These are phyloP conservation scores for Argyresthia goedartella DNA, from an alignment of 2,888 invertebrate species.

Conservation along the genomic window DNA sequence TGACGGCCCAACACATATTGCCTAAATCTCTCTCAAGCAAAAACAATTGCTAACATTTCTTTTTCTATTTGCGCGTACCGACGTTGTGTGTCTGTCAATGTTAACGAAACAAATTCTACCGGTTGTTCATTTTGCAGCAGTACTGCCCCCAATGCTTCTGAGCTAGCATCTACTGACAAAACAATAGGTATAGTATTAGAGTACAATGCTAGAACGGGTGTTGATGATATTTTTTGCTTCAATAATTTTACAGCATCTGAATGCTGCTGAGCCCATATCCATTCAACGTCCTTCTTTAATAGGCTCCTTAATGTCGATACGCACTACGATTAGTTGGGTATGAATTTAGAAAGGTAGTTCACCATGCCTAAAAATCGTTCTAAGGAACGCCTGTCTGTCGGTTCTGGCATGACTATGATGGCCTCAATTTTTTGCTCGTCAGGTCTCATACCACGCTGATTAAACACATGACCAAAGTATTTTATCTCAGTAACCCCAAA, in stretches of 20 bases:
- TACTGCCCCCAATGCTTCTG: slow-evolving; percentile 14
- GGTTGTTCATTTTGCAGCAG: slow-evolving; percentile 15
- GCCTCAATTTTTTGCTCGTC: background rate
- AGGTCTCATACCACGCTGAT: background rate
- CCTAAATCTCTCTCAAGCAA: slow-evolving; percentile 17
- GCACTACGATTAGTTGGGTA: slow-evolving; percentile 10
- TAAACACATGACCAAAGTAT: slow-evolving; percentile 1
- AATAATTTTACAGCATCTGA: slow-evolving; percentile 4
- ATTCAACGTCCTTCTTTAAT: slow-evolving; percentile 1
- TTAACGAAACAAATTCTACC: slow-evolving; percentile 9
- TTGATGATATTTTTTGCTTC: slow-evolving; percentile 6
- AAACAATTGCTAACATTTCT: slow-evolving; percentile 21
- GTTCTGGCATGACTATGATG: background rate
- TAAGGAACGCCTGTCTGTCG: background rate
- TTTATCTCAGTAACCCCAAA: slow-evolving; percentile 8
- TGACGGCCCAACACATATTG: slow-evolving; percentile 19
- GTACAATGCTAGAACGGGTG: slow-evolving; percentile 13
- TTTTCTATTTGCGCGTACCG: too few relatives aligned
- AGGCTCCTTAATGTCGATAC: background rate
- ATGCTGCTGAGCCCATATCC: background rate
- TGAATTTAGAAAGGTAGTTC: slow-evolving; percentile 11
- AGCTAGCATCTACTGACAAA: slow-evolving; percentile 16
- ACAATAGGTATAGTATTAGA: slow-evolving; percentile 6
- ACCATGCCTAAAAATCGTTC: slow-evolving; percentile 1
- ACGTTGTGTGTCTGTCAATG: slow-evolving; percentile 17